Evolutionary conservation across 2,113 vertebrate genomes (phyloP).

Genomic region (Philantomba maxwellii): DNA sequence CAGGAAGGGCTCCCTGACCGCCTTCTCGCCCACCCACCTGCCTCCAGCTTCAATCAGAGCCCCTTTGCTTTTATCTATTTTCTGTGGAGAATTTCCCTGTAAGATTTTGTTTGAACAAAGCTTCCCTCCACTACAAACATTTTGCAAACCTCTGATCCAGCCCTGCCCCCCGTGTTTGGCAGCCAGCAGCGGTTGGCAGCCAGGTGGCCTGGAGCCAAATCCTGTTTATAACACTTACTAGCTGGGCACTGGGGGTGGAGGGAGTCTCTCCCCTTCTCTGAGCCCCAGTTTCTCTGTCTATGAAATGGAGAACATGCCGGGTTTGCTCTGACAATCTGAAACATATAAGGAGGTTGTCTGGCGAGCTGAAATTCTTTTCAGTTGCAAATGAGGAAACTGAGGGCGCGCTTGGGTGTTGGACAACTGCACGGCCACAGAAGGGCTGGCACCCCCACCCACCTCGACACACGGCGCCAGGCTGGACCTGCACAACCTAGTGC

Average conservation of each 20-base stretch:
- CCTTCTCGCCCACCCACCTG: neutral
- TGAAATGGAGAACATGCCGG: neutral
- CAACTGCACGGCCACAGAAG: neutral
- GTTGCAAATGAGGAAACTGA: neutral
- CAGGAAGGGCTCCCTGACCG: neutral
- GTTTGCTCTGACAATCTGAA: neutral
- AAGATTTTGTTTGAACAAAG: constrained; percentile 58
- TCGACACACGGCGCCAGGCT: accelerated
- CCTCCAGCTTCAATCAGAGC: neutral
- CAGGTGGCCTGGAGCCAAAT: neutral
- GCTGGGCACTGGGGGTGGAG: accelerated
- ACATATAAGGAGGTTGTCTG: neutral
- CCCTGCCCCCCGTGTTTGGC: neutral
- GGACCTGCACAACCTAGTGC: accelerated
- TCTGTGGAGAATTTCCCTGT: neutral
- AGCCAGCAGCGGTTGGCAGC: neutral
- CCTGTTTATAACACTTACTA: constrained; percentile 33
- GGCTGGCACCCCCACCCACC: neutral
- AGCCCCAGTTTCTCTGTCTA: neutral
- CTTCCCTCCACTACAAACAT: constrained; percentile 54
- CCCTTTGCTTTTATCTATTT: constrained; percentile 36
- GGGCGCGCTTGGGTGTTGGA: accelerated
- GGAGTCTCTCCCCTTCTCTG: neutral
- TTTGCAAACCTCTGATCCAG: constrained; percentile 56
- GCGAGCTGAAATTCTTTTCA: neutral